Percentiles rank a stretch among this genome's conserved stretches.
Evolutionary conservation across 2,888 invertebrate species (phyloP).

Genomic region (Podotricha telesiphe): DNA sequence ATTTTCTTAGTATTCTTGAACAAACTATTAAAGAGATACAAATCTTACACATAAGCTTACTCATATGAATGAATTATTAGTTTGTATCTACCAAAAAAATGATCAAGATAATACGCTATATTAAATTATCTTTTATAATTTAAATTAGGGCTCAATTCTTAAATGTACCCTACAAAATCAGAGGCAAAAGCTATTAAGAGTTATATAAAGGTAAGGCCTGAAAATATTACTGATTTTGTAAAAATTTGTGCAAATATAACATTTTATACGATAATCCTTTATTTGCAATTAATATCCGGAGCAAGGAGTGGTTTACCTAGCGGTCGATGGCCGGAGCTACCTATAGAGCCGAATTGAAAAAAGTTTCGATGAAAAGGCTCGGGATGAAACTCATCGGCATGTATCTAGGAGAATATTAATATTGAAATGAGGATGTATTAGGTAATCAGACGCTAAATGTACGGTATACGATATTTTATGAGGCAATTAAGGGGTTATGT

Average conservation of each 20-base stretch:
- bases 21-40: no score
- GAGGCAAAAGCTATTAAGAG: background rate
- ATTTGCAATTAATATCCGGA: slow-evolving; percentile 28
- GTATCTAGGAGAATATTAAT: slow-evolving; percentile 67
- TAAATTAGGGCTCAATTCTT: no score
- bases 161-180: background rate
- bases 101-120: no score
- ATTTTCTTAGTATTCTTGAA: background rate
- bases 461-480: slow-evolving; percentile 46
- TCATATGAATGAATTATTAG: no score
- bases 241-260: slow-evolving; percentile 10
- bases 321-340: slow-evolving; percentile 46
- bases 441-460: slow-evolving; percentile 49
- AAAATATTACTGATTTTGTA: slow-evolving; percentile 10
- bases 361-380: slow-evolving; percentile 50
- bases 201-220: background rate
- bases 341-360: slow-evolving; percentile 50
- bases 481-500: background rate
- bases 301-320: slow-evolving; percentile 29
- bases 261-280: slow-evolving; percentile 31
- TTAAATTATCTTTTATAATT: no score
- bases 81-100: no score
- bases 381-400: slow-evolving; percentile 59
- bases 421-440: slow-evolving; percentile 67
- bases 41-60: no score